Evolutionary conservation across 2,113 vertebrate genomes (phyloP).

Genomic region (Alethe castanea): DNA sequence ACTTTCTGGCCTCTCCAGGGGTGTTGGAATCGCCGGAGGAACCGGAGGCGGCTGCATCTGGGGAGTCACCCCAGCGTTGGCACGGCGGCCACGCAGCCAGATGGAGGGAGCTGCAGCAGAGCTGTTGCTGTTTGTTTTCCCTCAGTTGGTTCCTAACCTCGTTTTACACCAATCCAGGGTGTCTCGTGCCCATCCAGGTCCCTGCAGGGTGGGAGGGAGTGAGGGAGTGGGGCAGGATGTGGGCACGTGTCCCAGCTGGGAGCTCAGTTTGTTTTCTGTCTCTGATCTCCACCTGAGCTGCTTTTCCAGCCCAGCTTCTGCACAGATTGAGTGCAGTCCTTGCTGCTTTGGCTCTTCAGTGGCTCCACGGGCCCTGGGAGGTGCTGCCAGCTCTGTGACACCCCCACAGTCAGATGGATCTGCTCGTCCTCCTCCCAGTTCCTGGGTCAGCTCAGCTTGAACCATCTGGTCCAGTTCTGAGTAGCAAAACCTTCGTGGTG

Average conservation of each 20-base stretch:
- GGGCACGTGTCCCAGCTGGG: fast-evolving
- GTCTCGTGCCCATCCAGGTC: fast-evolving
- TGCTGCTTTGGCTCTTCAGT: neutral
- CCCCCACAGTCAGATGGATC: neutral
- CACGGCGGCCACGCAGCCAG: neutral
- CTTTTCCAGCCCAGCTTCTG: neutral
- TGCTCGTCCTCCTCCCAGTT: neutral
- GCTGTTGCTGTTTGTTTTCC: neutral
- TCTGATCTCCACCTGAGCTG: neutral
- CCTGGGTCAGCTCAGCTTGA: slow-evolving; percentile 47
- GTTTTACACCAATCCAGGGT: neutral
- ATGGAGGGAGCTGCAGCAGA: neutral
- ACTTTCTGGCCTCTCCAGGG: neutral
- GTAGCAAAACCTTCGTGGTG: neutral
- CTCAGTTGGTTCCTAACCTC: neutral
- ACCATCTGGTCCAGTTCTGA: slow-evolving; percentile 23
- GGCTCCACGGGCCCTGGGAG: neutral
- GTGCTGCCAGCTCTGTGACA: neutral
- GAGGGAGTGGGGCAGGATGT: neutral
- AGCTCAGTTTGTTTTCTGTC: neutral
- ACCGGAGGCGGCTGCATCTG: neutral
- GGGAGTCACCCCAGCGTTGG: neutral
- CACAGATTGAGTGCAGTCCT: neutral
- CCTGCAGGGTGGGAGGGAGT: neutral
- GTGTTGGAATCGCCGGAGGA: neutral